Evolutionary conservation across 2,113 vertebrate species (phyloP), one percentile per base, ranked within the genome.

Genomic region (Numida meleagris): DNA sequence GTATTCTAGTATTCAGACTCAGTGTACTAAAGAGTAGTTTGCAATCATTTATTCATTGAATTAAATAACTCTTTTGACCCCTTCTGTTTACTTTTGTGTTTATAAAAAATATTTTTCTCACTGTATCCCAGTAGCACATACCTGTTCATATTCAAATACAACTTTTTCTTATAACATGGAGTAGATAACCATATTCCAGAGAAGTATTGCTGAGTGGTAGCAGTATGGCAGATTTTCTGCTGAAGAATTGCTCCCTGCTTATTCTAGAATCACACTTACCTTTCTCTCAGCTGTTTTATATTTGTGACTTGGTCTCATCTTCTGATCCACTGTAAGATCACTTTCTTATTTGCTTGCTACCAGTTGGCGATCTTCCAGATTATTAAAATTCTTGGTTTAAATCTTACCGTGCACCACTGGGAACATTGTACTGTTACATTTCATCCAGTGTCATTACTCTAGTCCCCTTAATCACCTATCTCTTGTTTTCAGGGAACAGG

Each of bases 241-340:
- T 50, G 11, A 91, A 58, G 8, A 3, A 34, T 70, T 43, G 82
- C 4, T 71, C 12, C 8, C 33, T 66, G 27, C 2, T 5, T 59
- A 29, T 80, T 74, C 31, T 59, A 46, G 68, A 91, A 34, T 14
- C 17, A 59, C 57, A 88, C 86, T 83, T 93, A 94, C 96, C 94
- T 90, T 84, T 65, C 34, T 71, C 11, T 76, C 42, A 38, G 5
- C 4, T 74, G 45, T 12, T 66, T 93, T 48, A 20, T 80, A 0
- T 29, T 58, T 21, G 21, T 21, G 20, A 77, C 29, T 65, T 55
- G 17, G 10, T 66, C 14, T 70, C 27, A 14, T 87, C 94, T 85
- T 91, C 66, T 80, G 50, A 86, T 80, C 53, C 82, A 53, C 31
- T 57, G 4, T 12, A 67, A 78, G 6, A 12, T 33, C 18, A 61